Evolutionary conservation across 1,140 invertebrate species (phyloP).

Genomic region (Stenopsyche tienmushanensis): DNA sequence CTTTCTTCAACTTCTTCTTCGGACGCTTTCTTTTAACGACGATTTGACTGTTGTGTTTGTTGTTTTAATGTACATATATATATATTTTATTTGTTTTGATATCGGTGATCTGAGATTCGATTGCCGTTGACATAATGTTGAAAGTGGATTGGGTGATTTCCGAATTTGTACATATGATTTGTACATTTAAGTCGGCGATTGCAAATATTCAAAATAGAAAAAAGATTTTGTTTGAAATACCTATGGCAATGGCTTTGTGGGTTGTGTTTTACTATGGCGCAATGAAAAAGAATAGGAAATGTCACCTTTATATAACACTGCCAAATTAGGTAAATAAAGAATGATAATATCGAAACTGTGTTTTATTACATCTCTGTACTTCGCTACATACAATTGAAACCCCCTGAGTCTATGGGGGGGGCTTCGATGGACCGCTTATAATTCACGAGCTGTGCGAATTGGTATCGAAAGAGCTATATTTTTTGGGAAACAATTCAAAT

Average conservation of each 20-base stretch:
- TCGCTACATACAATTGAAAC: background rate
- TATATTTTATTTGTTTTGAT: too few relatives aligned
- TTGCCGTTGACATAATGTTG: background rate
- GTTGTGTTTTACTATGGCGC: conserved; percentile 40
- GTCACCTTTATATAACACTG: conserved; percentile 42
- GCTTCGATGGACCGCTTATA: background rate
- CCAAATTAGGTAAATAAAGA: conserved; percentile 43
- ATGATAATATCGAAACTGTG: conserved; percentile 40
- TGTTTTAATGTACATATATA: too few relatives aligned
- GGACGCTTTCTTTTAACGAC: background rate
- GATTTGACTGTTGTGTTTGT: too few relatives aligned
- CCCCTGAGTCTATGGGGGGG: background rate
- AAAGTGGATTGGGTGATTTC: conserved; percentile 3
- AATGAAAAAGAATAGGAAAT: conserved; percentile 40
- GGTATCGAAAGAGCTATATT: too few relatives aligned
- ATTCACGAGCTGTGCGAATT: too few relatives aligned
- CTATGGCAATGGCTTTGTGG: conserved; percentile 39
- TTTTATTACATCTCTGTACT: conserved; percentile 12
- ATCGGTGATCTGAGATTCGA: background rate
- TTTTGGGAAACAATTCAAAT: too few relatives aligned
- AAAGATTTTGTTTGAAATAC: conserved; percentile 39
- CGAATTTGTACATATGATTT: conserved; percentile 28
- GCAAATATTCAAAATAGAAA: conserved; percentile 25
- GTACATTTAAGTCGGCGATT: conserved; percentile 25
- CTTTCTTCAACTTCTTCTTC: background rate